A percentile compares a stretch with the other conserved stretches of the same genome.
These are phyloP conservation scores for Parelbella ahira DNA, from an alignment of 2,888 invertebrate species.

Conservation along the genomic window DNA sequence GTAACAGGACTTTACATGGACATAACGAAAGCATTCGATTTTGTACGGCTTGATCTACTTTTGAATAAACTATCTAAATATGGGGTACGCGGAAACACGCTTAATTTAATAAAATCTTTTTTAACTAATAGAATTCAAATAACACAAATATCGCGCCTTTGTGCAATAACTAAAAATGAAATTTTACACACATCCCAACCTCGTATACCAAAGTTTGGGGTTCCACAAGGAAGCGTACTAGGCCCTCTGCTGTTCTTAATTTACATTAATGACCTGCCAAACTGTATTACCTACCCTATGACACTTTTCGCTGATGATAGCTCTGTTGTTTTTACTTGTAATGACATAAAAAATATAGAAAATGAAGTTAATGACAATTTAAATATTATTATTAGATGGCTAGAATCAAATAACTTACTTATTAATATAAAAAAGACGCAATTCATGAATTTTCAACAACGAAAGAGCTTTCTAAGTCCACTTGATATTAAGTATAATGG, in stretches of 20 bases:
- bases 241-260: no score
- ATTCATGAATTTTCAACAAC: conserved; percentile 1
- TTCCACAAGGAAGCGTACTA: no score
- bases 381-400: no score
- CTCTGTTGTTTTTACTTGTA: neutral
- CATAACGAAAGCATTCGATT: conserved; percentile 18
- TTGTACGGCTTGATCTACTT: conserved; percentile 12
- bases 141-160: neutral
- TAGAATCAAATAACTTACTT: conserved; percentile 3
- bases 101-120: conserved; percentile 10
- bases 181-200: neutral
- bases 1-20: conserved; percentile 5
- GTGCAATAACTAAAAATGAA: neutral
- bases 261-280: neutral
- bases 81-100: conserved; percentile 15
- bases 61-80: conserved; percentile 10
- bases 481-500: conserved; percentile 1
- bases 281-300: neutral
- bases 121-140: conserved; percentile 5
- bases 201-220: neutral
- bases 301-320: neutral
- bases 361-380: conserved; percentile 8
- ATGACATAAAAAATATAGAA: neutral
- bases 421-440: conserved; percentile 11
- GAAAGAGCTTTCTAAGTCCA: neutral